Base-by-base conservation (phyloP, 2,113 vertebrate species). In the Phocoena sinus region DNA sequence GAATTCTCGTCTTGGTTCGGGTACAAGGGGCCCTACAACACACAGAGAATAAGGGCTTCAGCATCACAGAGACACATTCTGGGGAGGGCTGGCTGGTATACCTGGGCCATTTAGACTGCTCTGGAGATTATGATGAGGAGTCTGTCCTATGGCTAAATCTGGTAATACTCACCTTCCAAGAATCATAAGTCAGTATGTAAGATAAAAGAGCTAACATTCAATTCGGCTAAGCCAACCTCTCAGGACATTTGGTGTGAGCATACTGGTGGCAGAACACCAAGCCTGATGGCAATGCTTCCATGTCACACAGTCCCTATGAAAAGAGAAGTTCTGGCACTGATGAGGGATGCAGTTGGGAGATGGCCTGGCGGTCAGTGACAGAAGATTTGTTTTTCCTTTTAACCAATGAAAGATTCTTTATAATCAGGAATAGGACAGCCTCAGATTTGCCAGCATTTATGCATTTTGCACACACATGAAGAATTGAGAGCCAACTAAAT, bases 1-100 rank as follows among this genome's bases (percentile, higher is more conserved):
- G 28, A 50, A 96, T 81, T 95, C 58, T 81, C 8, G 41, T 73
- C 83, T 87, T 17, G 74, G 88, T 97, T 96, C 82, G 93, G 93
- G 71, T 96, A 92, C 94, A 92, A 38, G 91, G 65, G 76, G 8
- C 80, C 53, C 58, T 96, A 2, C 70, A 97, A 62, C 31, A 50
- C 33, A 88, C 6, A 88, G 84, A 93, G 79, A 91, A 89, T 38
- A 89, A 91, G 95, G 74, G 2, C 88, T 88, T 90, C 74, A 9
- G 70, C 53, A 14, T 79, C 79, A 10, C 25, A 96, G 86, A 87
- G 7, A 41, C 67, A 83, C 67, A 20, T 53, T 33, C n/a, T 20
- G 33, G 38, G 26, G 31, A 63, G 91, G 20, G 88, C 68, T 81
- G 41, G 65, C 33, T 88, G 77, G 53, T 14, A 41, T 28, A 76